Evolutionary conservation across 1,140 invertebrate species (phyloP).

Genomic region (Drosophila setifemur): DNA sequence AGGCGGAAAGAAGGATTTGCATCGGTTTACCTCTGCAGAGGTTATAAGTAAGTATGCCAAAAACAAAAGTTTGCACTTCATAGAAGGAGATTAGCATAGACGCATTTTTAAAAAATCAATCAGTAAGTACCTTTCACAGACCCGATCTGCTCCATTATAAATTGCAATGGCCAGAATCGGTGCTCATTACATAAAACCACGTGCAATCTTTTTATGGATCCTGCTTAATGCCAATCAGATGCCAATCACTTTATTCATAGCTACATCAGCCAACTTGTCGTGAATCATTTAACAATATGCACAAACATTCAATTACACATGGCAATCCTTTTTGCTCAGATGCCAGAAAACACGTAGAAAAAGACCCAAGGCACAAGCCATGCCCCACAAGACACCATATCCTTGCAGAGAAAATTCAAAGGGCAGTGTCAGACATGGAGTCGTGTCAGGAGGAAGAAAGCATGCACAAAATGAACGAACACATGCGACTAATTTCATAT

Average conservation of each 20-base stretch:
- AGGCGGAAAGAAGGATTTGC: no score
- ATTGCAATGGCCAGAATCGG: no score
- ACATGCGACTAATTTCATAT: slow-evolving; percentile 77
- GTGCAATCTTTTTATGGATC: slow-evolving; percentile 9
- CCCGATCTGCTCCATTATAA: no score
- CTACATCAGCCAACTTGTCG: slow-evolving; percentile 14
- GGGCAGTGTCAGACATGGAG: not conserved
- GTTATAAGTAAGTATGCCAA: no score
- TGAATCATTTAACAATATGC: slow-evolving; percentile 71
- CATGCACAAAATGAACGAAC: slow-evolving; percentile 28
- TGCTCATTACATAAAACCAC: no score
- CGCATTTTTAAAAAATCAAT: no score
- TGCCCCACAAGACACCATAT: slow-evolving; percentile 18
- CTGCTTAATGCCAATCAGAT: slow-evolving; percentile 22
- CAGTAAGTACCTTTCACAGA: no score
- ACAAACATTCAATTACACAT: slow-evolving; percentile 71
- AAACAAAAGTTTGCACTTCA: no score
- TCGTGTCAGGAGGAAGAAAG: not conserved
- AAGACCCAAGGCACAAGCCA: not conserved
- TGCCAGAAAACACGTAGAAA: not conserved
- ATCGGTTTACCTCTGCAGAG: no score
- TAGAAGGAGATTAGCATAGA: no score
- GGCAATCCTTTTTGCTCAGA: slow-evolving; percentile 48
- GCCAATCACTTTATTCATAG: slow-evolving; percentile 19
- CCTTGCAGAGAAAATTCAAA: slow-evolving; percentile 66